Base-by-base conservation (phyloP, 1,140 invertebrate species). In the Drosophila mojavensis region DNA sequence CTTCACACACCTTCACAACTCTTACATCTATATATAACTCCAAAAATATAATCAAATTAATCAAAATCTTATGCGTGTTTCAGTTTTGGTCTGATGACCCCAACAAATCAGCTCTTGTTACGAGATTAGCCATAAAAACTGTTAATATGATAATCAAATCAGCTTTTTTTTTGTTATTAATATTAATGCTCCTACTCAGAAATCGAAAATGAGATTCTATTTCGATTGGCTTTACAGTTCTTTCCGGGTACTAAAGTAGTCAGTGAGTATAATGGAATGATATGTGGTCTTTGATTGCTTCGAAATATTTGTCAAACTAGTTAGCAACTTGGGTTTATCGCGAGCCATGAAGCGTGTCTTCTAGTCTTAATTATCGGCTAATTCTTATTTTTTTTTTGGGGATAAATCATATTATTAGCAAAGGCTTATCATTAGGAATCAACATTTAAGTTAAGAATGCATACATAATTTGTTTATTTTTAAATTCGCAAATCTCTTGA, bases 111-210 rank as follows among this genome's bases (percentile, higher is more conserved):
- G 26, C 24, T 69, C 20, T 43, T 43, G 24, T 41, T 63, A 28
- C 20, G 10, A 63, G 33, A 53, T 53, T 26, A 43, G 17, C 60
- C 43, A 50, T 48, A 36, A 50, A 62, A 50, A 5, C 13, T 41
- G 17, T 24, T 56, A 56, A 58, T 24, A 63, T 70, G 66, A 64
- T 30, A 54, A 63, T 20, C 58, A 17, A 41, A 33, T 36, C 62
- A 68, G 63, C 79, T 82, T 70, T 79, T 86, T 6, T 5, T 30
- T 30, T 24, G 3, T 24, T 24, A 24, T 60, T 56, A 82, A 88
- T 79, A 88, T 88, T 88, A 76, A 85, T 84, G 78, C 65, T 61
- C 80, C 73, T 75, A 72, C 66, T 72, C 62, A 82, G 79, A 81
- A 78, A 71, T 78, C 75, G 65, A 41, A 66, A 60, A 67, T 53